Evolutionary conservation across 2,113 vertebrate genomes (phyloP).

Genomic region (Micronycteris hirsuta): DNA sequence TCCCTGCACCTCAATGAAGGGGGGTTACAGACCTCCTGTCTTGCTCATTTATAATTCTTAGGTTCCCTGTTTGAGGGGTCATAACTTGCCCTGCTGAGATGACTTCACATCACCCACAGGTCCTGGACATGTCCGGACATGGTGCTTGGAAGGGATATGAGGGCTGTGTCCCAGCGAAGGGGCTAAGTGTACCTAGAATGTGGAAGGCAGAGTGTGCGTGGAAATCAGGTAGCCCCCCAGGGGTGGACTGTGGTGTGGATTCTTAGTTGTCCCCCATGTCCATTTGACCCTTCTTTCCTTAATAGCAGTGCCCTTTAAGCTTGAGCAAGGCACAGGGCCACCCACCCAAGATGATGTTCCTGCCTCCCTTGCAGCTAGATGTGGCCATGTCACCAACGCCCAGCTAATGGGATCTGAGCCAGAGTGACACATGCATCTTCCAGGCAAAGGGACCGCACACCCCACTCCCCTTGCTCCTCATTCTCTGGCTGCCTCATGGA

Average conservation of each 20-base stretch:
- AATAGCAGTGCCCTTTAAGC: neutral
- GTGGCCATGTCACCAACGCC: rapidly evolving
- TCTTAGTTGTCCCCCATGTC: rapidly evolving
- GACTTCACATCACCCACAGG: rapidly evolving
- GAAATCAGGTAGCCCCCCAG: rapidly evolving
- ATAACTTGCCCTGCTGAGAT: neutral
- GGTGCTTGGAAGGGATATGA: rapidly evolving
- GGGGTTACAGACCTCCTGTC: rapidly evolving
- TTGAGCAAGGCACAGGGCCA: neutral
- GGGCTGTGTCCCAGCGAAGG: neutral
- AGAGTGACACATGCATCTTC: rapidly evolving
- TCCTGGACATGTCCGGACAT: neutral
- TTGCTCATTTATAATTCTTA: rapidly evolving
- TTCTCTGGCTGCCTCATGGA: rapidly evolving
- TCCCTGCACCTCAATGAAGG: rapidly evolving
- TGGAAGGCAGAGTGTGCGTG: rapidly evolving
- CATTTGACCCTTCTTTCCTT: neutral
- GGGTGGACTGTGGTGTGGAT: neutral
- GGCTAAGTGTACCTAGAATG: neutral
- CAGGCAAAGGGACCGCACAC: rapidly evolving
- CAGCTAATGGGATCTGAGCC: rapidly evolving
- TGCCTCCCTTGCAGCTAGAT: neutral
- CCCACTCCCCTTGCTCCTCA: rapidly evolving
- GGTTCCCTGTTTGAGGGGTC: neutral
- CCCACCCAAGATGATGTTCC: rapidly evolving